A percentile compares a stretch with the other conserved stretches of the same genome.
These are phyloP conservation scores for Morpho deidamia DNA, from an alignment of 2,888 invertebrate genomes.

Conservation along the genomic window DNA sequence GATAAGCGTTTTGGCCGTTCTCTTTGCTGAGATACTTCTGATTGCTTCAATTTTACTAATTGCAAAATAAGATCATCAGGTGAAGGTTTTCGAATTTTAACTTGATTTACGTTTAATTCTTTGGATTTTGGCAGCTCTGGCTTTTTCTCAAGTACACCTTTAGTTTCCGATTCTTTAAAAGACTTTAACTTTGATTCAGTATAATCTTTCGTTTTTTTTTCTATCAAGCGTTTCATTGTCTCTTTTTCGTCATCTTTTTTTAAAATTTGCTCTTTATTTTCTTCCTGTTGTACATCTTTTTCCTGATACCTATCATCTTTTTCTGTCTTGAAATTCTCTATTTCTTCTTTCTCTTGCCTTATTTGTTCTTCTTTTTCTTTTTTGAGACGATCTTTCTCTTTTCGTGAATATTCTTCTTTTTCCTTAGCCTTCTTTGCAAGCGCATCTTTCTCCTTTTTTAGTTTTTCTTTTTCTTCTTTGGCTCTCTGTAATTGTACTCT, in stretches of 20 bases:
- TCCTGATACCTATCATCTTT: conserved; percentile 10
- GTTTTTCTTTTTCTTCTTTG: conserved; percentile 11
- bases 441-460: conserved; percentile 1
- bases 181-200: conserved; percentile 14
- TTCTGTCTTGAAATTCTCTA: conserved; percentile 13
- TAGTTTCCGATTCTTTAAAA: conserved; percentile 7
- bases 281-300: conserved; percentile 14
- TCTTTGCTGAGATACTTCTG: conserved; percentile 11
- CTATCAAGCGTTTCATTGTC: neutral
- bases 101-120: conserved; percentile 32
- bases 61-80: conserved; percentile 35
- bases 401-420: conserved; percentile 12
- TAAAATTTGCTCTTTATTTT: conserved; percentile 3
- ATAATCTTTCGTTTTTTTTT: conserved; percentile 18
- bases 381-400: conserved; percentile 6
- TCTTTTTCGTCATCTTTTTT: conserved; percentile 5
- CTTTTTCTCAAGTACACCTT: conserved; percentile 10
- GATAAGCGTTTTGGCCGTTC: conserved; percentile 17
- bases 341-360: conserved; percentile 7
- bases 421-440: conserved; percentile 6
- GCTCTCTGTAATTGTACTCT: conserved; percentile 9
- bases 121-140: conserved; percentile 23
- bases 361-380: conserved; percentile 2
- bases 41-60: conserved; percentile 38
- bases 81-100: conserved; percentile 32